These are phyloP conservation scores for Vespertilio murinus DNA, from an alignment of 2,797 vertebrate species.

Conservation along the genomic window DNA sequence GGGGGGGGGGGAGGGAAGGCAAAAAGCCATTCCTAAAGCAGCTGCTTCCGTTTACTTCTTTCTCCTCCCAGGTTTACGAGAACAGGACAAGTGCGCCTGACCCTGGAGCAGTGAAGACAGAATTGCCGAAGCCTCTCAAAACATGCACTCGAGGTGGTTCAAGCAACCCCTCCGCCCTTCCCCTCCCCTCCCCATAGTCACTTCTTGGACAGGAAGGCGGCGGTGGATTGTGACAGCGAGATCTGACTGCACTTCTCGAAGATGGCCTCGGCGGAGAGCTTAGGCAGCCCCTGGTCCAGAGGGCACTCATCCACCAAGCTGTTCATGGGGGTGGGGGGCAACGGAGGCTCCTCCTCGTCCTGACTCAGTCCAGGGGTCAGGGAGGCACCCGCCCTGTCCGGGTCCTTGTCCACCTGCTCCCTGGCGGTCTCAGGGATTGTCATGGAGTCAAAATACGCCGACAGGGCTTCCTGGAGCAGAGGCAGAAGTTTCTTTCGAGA, in stretches of 20 bases:
- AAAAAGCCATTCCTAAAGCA: constrained; percentile 20
- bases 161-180: not conserved
- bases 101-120: constrained; percentile 1
- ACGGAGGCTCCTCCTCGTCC: constrained; percentile 82
- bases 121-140: constrained; percentile 19
- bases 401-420: constrained; percentile 40
- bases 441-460: constrained; percentile 46
- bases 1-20: not conserved
- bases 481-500: constrained; percentile 94
- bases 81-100: not conserved
- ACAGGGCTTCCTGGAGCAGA: constrained; percentile 88
- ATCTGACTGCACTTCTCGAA: constrained; percentile 91
- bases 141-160: constrained; percentile 58
- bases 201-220: constrained; percentile 61
- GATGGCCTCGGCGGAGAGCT: constrained; percentile 88
- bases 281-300: constrained; percentile 89
- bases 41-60: constrained; percentile 32
- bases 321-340: constrained; percentile 95
- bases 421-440: constrained; percentile 8
- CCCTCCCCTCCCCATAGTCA: constrained; percentile 51
- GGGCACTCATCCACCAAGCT: constrained; percentile 96
- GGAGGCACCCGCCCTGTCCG: constrained; percentile 47
- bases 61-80: not conserved
- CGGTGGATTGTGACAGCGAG: constrained; percentile 67
- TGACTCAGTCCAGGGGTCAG: constrained; percentile 68